Base-by-base conservation (phyloP, 2,888 invertebrate species). In the Oxyscelio sp. region DNA sequence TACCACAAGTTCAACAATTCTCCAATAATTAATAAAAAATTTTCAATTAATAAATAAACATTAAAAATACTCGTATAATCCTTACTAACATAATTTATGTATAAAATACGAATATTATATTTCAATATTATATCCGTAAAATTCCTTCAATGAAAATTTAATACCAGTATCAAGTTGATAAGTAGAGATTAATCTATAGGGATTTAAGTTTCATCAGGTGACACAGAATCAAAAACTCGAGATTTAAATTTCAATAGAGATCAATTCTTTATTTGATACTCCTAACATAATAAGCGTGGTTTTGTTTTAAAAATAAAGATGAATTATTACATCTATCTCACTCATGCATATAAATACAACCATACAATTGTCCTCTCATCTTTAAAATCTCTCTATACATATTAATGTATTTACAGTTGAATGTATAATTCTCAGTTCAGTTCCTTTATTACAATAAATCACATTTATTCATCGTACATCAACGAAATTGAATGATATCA, bases 231-330 rank as follows among this genome's bases (percentile, higher is more conserved):
- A 87, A 86, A 68, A 73, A 87, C 48, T 68, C 63, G 82, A 70
- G 87, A 74, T 85, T 82, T 87, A 86, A 85, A 88, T 91, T 90
- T 91, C 85, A 85, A 91, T 92, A 92, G 94, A 94, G 94, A 94
- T 94, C 94, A 93, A 92, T 91, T 59, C 89, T 94, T 94, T 94
- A 94, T 94, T 93, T 93, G 93, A 94, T 93, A 86, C 92, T 94
- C 91, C 90, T 92, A 91, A 89, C 87, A 85, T 92, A 91, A 89
- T 94, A 93, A 94, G 94, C 94, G 94, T 94, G 91, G 88, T 91
- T 89, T 90, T 92, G 90, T 92, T 92, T 90, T 90, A 89, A 91
- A 90, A 92, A 92, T 92, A 93, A 91, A 93, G 85, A 91, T 90
- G 88, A 91, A 91, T 90, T 87, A 91, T 92, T 89, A 80, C 87